Evolutionary conservation across 2,888 invertebrate genomes (phyloP), one percentile per base, ranked within the genome.

Genomic region (Callyntrura sp.): DNA sequence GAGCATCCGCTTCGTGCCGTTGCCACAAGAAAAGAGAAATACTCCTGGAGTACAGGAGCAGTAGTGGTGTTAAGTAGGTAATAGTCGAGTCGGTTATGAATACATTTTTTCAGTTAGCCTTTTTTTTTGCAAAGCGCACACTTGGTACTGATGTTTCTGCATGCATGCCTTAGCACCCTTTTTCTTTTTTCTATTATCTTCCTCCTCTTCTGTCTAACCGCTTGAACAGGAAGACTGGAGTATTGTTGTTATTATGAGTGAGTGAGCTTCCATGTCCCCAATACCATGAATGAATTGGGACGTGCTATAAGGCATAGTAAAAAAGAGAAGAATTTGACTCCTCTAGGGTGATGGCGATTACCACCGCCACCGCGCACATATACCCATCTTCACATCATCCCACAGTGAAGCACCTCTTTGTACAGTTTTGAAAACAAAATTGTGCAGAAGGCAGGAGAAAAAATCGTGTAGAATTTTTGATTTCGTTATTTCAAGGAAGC

Each of bases 101-200:
- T 70, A 70, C 62, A 82, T 55, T 81, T 83, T 68, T 83, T 83
- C 43, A 85, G 73, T 60, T 85, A 76, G 57, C 65, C 43, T 14
- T 45, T 57, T 76, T 55, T 68, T 6, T 45, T 1, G 6, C 43
- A 70, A 70, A 17, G 43, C 17, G 14, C 11, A 43, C 43, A 70
- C 43, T 9, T 65, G 70, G 17, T 20, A 17, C 12, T 17, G 43
- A n/a, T 8, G 20, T 60, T 28, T 76, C 43, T 45, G 28, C 76
- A 35, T 85, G 62, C 28, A 65, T 85, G 76, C 85, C 48, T 84
- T 28, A 48, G 68, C 57, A 84, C 70, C 70, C 55, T 62, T 25
- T 55, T 48, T 65, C 45, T 23, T 25, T 48, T 83, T 51, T 82
- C 17, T 43, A 14, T 65, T 35, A 14, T 68, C 12, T 3, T 14